These are phyloP conservation scores for Pelecanoides urinatrix DNA, from an alignment of 2,113 vertebrate genomes.

Conservation along the genomic window DNA sequence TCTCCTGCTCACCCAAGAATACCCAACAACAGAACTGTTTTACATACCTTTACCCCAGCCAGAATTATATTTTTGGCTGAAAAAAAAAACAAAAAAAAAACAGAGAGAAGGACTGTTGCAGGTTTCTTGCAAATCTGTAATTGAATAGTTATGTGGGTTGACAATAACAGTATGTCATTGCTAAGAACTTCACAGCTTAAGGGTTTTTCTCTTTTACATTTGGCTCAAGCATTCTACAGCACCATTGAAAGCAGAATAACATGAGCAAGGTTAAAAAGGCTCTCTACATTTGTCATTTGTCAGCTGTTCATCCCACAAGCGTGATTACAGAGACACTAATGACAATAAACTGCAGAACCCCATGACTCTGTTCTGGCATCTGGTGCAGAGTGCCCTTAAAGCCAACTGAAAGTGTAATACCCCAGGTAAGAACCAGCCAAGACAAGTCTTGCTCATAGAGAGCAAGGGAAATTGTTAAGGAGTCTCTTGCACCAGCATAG, in stretches of 20 bases:
- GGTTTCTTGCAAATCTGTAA: not conserved
- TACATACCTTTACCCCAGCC: slow-evolving; percentile 93
- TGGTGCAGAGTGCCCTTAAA: not conserved
- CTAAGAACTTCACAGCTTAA: not conserved
- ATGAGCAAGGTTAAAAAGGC: not conserved
- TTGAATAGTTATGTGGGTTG: not conserved
- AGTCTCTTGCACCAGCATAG: not conserved
- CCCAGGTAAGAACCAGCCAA: not conserved
- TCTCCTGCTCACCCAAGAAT: not conserved
- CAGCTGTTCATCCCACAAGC: not conserved
- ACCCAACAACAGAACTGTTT: not conserved
- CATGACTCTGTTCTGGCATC: not conserved
- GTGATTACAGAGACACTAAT: not conserved
- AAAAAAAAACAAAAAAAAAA: slow-evolving; percentile 12
- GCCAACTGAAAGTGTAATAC: not conserved
- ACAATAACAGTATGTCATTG: not conserved
- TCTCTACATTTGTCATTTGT: not conserved
- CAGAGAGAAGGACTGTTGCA: not conserved
- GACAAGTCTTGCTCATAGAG: not conserved
- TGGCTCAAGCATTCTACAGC: not conserved
- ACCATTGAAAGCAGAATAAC: not conserved
- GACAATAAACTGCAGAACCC: not conserved
- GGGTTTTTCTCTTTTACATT: not conserved
- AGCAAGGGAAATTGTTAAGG: not conserved
- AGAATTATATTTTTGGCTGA: slow-evolving; percentile 97